phyloP scores from a whole-genome alignment of 2,888 invertebrate species.

The Temnothorax ravouxi region DNA sequence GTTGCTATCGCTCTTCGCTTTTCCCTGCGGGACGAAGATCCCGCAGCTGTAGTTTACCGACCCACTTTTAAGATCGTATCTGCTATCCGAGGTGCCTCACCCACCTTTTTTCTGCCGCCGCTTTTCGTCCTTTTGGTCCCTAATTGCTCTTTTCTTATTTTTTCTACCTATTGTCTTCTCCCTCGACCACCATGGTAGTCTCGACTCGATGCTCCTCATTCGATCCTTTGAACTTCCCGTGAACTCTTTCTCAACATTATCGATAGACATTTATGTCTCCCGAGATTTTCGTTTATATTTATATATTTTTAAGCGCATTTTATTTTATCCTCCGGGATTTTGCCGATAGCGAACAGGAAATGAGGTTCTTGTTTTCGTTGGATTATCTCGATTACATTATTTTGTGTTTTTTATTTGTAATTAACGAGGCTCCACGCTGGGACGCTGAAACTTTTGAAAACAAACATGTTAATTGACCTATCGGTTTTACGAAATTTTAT shows the following conservation, averaged over 20 bases:
- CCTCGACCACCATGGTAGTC: not conserved
- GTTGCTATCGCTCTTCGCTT: constrained; percentile 66
- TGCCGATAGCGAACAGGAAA: not conserved
- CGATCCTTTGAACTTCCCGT: not conserved
- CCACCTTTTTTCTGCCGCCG: constrained; percentile 43
- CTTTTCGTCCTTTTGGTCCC: not conserved
- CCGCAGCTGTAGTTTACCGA: constrained; percentile 70
- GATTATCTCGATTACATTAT: not conserved
- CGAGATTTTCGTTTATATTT: not conserved
- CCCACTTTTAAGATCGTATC: constrained; percentile 75
- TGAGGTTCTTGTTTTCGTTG: not conserved
- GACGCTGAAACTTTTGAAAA: not conserved
- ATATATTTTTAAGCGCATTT: not conserved
- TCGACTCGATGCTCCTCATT: not conserved
- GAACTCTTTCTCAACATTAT: not conserved
- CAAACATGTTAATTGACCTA: not conserved
- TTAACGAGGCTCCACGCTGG: not conserved
- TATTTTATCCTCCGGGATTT: not conserved
- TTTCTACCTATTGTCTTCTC: not conserved
- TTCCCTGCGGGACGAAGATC: constrained; percentile 72
- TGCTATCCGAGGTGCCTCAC: constrained; percentile 43
- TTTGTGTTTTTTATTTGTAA: not conserved
- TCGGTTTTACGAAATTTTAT: not conserved
- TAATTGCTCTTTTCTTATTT: constrained; percentile 39
- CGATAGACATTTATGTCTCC: not conserved